Base-by-base conservation (phyloP, 2,888 invertebrate genomes). In the Leptura quadrifasciata region DNA sequence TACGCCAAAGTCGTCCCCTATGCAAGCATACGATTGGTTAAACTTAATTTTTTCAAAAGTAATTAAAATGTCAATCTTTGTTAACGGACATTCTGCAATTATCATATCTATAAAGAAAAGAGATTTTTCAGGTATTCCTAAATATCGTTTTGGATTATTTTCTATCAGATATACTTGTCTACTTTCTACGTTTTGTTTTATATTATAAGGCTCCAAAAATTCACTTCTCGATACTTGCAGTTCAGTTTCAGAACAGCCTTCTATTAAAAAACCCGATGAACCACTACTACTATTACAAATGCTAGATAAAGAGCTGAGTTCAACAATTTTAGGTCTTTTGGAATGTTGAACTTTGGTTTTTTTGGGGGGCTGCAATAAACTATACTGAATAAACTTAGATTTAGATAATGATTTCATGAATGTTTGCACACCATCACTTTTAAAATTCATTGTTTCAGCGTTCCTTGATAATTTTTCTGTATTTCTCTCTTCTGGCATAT, bases 321-420 rank as follows among this genome's bases (percentile, higher is more conserved):
- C 55, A 57, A 57, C 55, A 57, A 57, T 57, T 57, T 57, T 57
- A 57, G 21, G 10, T 3, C 55, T 57, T 57, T 57, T 57, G 20
- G 55, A 57, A 57, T 57, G 55, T 21, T 57, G 55, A 20, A 21
- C 55, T 57, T 57, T 47, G 4, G 55, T 55, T 57, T 57, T 57
- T 57, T 57, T 18, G 20, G 55, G 55, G 55, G 55, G 55, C 5
- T 57, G 55, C 55, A 57, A 20, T 57, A 57, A 57, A 57, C 55
- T 57, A 57, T 12, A 12, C 82, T 47, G 47, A 47, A 47, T 47
- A 2, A 47, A 4, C 47, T 47, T 47, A 81, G 78, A 86, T 84
- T 31, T 82, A 76, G 2, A 81, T 20, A 57, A 57, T 20, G 55
- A 20, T 57, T 20, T 57, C 5, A 57, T 57, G 55, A 20, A 20